Evolutionary conservation across 2,888 invertebrate species (phyloP), one percentile per base, ranked within the genome.

Genomic region (Belgica antarctica): DNA sequence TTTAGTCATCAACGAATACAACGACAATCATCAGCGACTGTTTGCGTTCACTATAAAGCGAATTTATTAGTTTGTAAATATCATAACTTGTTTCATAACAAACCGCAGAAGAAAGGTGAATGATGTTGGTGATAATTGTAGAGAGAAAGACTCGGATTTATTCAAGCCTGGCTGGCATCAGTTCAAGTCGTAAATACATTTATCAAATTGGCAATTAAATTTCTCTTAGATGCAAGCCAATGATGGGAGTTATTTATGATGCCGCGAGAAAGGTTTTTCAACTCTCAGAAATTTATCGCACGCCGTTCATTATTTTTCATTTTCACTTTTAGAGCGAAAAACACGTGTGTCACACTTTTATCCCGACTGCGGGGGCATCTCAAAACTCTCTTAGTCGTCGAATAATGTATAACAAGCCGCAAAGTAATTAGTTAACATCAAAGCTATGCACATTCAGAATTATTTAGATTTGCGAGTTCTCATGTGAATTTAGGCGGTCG

Each of bases 231-330:
- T 52, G 52, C 17, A 52, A 52, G 22, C n/a, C 8, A 22, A 52
- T 12, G 22, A 41, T n/a, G 41, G 8, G n/a, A 52, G 7, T 12
- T 17, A 52, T 52, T 52, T 22, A 52, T 22, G 52, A 52, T 22
- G 52, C 41, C 12, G 8, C 2, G 41, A 12, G 34, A 52, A 52
- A 52, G 52, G 17, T 52, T 52, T 22, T 52, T 52, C 52, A 52
- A 52, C 52, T 52, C 52, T 52, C 12, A n/a, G 4, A 41, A 41
- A 41, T 41, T 12, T n/a, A n/a, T n/a, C 12, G 41, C n/a, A n/a
- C 41, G 41, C 15, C 41, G 15, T 15, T 52, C 52, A 52, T 52
- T 52, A 52, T 17, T 52, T 52, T 52, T 17, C 52, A 52, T 52
- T 52, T 52, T 22, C 22, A 8, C 7, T 52, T 22, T 52, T 52